These are phyloP conservation scores for Tenthredo amoena DNA, from an alignment of 2,888 invertebrate genomes.

Conservation along the genomic window DNA sequence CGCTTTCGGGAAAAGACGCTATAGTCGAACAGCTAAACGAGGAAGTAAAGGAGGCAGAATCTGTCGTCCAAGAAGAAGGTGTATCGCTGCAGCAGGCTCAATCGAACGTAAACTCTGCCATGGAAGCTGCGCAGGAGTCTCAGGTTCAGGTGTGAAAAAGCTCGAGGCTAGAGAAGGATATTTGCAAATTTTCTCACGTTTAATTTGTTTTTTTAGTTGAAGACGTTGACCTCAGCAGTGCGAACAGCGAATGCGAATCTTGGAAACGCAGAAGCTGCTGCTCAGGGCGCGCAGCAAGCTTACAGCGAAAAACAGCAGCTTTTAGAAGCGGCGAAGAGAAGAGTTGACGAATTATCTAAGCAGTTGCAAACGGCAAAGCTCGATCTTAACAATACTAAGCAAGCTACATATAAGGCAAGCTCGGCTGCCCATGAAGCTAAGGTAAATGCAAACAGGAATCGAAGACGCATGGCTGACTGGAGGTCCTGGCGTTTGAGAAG, in stretches of 20 bases:
- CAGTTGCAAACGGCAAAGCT: slow-evolving; percentile 83
- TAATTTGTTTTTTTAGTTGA: slow-evolving; percentile 69
- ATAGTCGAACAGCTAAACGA: slow-evolving; percentile 68
- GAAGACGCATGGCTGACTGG: slow-evolving; percentile 62
- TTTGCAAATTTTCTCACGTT: neutral
- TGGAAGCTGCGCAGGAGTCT: slow-evolving; percentile 64
- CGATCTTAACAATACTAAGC: slow-evolving; percentile 84
- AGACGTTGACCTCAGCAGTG: slow-evolving; percentile 78
- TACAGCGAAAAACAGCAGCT: slow-evolving; percentile 84
- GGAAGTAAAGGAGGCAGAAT: slow-evolving; percentile 68
- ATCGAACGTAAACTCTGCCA: slow-evolving; percentile 64
- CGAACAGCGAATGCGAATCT: slow-evolving; percentile 81
- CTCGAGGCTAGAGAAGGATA: neutral
- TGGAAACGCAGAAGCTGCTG: slow-evolving; percentile 82
- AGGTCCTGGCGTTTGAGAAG: neutral
- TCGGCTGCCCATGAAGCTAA: slow-evolving; percentile 85
- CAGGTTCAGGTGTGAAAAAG: slow-evolving; percentile 63
- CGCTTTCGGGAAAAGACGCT: slow-evolving; percentile 66
- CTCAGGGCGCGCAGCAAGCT: slow-evolving; percentile 81
- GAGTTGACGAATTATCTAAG: slow-evolving; percentile 83
- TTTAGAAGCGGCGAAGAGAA: slow-evolving; percentile 84
- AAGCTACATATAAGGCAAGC: slow-evolving; percentile 84
- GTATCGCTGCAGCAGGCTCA: slow-evolving; percentile 62
- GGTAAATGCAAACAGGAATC: slow-evolving; percentile 81
- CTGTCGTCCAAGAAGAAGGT: slow-evolving; percentile 67